These are phyloP conservation scores for Pseudopipra pipra DNA, from an alignment of 2,113 vertebrate genomes.

Conservation along the genomic window DNA sequence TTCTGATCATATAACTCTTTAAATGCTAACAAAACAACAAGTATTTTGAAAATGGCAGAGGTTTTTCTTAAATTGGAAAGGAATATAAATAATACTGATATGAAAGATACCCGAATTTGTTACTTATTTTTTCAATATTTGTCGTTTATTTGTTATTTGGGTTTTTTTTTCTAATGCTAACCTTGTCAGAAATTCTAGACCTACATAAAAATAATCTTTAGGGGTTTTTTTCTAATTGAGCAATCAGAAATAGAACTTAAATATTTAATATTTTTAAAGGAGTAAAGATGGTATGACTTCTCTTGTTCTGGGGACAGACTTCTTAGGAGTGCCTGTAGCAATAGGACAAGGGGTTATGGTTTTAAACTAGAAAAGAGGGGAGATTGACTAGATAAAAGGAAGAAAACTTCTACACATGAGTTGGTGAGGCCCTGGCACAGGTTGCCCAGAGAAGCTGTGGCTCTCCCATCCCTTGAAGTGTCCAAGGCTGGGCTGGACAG, in stretches of 20 bases:
- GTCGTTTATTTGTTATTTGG: neutral
- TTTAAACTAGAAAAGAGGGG: neutral
- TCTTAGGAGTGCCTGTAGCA: neutral
- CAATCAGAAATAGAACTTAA: neutral
- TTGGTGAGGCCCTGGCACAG: neutral
- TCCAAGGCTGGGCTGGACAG: neutral
- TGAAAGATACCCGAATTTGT: neutral
- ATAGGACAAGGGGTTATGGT: neutral
- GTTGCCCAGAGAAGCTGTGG: neutral
- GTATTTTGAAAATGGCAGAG: neutral
- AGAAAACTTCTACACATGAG: too few relatives aligned
- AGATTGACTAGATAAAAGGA: neutral
- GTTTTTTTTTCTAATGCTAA: neutral
- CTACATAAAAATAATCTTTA: neutral
- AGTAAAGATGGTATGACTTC: accelerated
- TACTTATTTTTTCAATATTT: neutral
- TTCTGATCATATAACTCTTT: neutral
- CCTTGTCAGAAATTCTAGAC: neutral
- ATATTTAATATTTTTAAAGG: neutral
- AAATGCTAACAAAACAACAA: neutral
- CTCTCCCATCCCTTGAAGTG: neutral
- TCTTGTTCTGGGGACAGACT: neutral
- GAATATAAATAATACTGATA: neutral
- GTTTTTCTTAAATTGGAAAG: neutral
- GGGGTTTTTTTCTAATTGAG: neutral